phyloP scores from a whole-genome alignment of 2,113 vertebrate species.

The Rhinolophus sinicus region DNA sequence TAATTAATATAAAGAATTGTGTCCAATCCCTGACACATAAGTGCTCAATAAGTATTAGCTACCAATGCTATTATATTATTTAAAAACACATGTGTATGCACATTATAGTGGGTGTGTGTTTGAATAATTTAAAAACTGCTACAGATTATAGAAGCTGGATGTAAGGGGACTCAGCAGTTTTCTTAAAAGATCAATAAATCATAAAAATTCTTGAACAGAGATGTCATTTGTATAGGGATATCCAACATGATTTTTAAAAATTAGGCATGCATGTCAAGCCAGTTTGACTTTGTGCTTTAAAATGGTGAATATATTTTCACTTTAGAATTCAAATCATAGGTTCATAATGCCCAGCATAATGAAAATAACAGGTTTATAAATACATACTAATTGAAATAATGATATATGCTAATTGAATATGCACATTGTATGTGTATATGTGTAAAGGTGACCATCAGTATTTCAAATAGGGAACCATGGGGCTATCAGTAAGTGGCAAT shows the following conservation, averaged over 20 bases:
- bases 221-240: conserved; percentile 52
- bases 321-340: conserved; percentile 49
- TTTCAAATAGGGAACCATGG: background rate
- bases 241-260: conserved; percentile 62
- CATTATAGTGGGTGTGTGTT: conserved; percentile 1
- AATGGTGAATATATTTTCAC: conserved; percentile 41
- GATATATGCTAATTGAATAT: background rate
- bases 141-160: conserved; percentile 66
- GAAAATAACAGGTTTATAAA: background rate
- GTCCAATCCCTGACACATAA: background rate
- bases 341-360: background rate
- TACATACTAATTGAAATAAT: background rate
- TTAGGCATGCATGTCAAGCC: conserved; percentile 41
- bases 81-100: conserved; percentile 29
- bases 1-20: background rate
- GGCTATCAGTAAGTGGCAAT: background rate
- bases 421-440: background rate
- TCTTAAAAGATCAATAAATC: conserved; percentile 74
- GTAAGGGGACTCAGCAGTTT: conserved; percentile 75
- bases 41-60: conserved; percentile 36
- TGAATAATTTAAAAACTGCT: conserved; percentile 46
- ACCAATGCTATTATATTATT: conserved; percentile 7
- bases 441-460: background rate
- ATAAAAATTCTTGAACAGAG: conserved; percentile 80
- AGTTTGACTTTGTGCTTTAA: conserved; percentile 30